Evolutionary conservation across 2,797 vertebrate species (phyloP), one percentile per base, ranked within the genome.

Genomic region (Artibeus jamaicensis): DNA sequence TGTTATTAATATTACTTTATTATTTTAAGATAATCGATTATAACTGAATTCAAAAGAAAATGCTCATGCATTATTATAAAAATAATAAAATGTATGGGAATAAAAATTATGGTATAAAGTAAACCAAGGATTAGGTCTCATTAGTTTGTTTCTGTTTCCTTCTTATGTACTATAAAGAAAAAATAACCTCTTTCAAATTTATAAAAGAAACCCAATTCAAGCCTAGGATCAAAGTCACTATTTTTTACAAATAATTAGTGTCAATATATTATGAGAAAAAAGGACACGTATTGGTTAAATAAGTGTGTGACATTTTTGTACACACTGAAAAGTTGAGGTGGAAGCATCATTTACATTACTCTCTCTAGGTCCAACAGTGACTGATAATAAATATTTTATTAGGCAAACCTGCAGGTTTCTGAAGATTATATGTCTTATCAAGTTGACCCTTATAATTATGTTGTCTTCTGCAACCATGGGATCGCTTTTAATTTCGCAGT

Each of bases 351-450:
- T 98, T 98, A 89, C 87, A 85, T 97, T 92, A 94, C 93, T 96
- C 96, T 96, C 98, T 85, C 97, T 97, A 97, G 98, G 97, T 98
- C 98, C 98, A 98, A 98, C 93, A 81, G 99, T 97, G 99, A 98
- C 97, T 97, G 98, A 98, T 98, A 97, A 97, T 98, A 99, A 99
- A 99, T 98, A 98, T 98, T 98, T 98, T 98, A 99, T 98, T 97
- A 98, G 97, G 98, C 93, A 97, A 98, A 97, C 83, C 98, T 96
- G 98, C 98, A 98, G 98, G 98, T 97, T 98, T 98, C 98, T 98
- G 98, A 98, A 98, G 99, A 99, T 98, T 98, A 98, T 98, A 98
- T 98, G 98, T 99, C 98, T 98, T 98, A 98, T 98, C 98, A 98
- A 98, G 95, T 98, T 98, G 98, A 98, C 98, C 98, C 98, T 98